A percentile compares a stretch with the other conserved stretches of the same genome.
phyloP scores from a whole-genome alignment of 2,797 vertebrate genomes.

The Syngnathus rostellatus region DNA sequence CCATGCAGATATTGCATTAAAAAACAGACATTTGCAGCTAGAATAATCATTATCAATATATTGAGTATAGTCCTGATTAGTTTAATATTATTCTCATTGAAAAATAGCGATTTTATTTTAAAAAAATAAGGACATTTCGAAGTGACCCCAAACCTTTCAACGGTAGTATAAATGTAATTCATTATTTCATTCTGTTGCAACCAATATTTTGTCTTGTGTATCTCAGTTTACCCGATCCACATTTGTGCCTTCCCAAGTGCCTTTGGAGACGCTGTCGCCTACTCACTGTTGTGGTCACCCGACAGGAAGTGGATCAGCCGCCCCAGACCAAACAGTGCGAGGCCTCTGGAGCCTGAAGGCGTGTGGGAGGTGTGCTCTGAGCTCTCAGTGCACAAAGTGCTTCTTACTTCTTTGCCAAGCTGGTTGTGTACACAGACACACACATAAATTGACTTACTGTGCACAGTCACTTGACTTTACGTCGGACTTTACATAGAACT shows the following conservation, averaged over 20 bases:
- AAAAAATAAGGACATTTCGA: too few species aligned
- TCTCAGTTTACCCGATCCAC: conserved; percentile 36
- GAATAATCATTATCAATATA: too few species aligned
- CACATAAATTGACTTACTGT: conserved; percentile 27
- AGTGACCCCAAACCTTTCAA: too few species aligned
- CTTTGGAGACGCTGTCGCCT: conserved; percentile 40
- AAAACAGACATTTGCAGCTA: too few species aligned
- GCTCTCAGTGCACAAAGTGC: conserved; percentile 44
- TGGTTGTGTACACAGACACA: conserved; percentile 35
- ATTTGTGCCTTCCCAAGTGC: conserved; percentile 36
- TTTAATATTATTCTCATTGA: too few species aligned
- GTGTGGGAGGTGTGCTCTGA: conserved; percentile 53
- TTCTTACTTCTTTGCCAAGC: conserved; percentile 47
- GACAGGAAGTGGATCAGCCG: conserved; percentile 59
- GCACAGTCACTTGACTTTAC: conserved; percentile 4
- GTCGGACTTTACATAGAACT: not conserved
- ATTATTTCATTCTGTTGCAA: not conserved
- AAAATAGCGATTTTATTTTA: too few species aligned
- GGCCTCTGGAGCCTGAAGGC: conserved; percentile 53
- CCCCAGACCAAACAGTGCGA: conserved; percentile 56
- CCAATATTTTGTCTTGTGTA: conserved; percentile 28
- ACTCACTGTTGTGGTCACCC: conserved; percentile 33
- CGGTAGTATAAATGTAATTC: not conserved
- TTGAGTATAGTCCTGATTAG: too few species aligned
- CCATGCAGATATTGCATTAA: too few species aligned